Conservation (phyloP, 2,888 invertebrate species). For the Agrotis ipsilon region DNA sequence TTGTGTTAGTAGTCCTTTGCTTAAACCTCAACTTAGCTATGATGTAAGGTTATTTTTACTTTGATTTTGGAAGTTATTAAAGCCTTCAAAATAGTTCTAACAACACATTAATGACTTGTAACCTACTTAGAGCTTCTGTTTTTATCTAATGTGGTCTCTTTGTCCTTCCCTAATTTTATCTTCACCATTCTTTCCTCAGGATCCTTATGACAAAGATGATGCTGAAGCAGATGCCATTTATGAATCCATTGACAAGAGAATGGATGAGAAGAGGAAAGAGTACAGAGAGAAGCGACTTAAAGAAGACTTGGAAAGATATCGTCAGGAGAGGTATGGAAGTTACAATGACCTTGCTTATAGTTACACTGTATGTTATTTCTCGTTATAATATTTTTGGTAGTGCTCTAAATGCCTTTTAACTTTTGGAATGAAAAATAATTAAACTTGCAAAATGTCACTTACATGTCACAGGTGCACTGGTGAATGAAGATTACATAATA, state of each 20-base stretch:
- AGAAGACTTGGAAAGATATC: constrained; percentile 98
- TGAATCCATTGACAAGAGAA: constrained; percentile 99
- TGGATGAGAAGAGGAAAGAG: constrained; percentile 99
- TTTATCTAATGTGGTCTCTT: no score
- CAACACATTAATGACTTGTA: neutral
- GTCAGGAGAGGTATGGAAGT: constrained; percentile 95
- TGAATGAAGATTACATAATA: no score
- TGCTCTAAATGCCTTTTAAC: neutral
- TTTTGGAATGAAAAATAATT: neutral
- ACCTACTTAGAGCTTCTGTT: neutral
- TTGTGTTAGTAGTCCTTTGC: no score
- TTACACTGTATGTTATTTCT: neutral
- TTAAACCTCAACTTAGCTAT: neutral
- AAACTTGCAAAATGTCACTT: neutral
- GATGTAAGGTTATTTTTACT: neutral
- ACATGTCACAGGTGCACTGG: no score
- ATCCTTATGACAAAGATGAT: constrained; percentile 99
- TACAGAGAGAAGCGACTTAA: constrained; percentile 97
- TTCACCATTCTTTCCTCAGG: constrained; percentile 83
- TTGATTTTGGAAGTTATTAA: neutral
- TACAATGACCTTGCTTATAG: neutral
- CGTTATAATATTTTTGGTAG: no score
- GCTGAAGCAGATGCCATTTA: constrained; percentile 99
- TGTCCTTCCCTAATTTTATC: neutral
- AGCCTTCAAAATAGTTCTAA: neutral